A percentile compares a stretch with the other conserved stretches of the same genome.
Evolutionary conservation across 2,113 vertebrate species (phyloP).

Genomic region (Cyprinodon brontotheroides): DNA sequence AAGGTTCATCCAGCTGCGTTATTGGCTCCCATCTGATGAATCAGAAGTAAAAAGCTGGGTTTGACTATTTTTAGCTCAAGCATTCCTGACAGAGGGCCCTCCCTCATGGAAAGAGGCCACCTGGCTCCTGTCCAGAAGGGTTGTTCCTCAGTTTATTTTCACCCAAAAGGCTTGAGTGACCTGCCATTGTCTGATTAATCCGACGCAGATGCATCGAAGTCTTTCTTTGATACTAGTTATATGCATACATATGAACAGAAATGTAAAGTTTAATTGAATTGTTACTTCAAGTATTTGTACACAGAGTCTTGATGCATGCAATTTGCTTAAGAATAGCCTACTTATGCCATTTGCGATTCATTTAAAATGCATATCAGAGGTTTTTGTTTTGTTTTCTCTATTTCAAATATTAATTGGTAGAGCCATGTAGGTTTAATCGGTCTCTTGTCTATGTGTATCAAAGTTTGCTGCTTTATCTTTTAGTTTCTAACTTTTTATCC

Average conservation of each 20-base stretch:
- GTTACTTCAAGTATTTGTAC: no score
- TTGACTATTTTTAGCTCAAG: slow-evolving; percentile 64
- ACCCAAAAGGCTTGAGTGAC: slow-evolving; percentile 12
- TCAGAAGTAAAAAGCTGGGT: slow-evolving; percentile 51
- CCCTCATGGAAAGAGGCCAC: slow-evolving; percentile 35
- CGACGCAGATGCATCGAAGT: background rate
- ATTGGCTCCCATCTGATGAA: slow-evolving; percentile 49
- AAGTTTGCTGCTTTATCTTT: no score
- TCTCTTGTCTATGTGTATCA: no score
- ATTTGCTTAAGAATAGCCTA: no score
- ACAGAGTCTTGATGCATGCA: no score
- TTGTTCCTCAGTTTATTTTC: slow-evolving; percentile 27
- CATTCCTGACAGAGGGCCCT: slow-evolving; percentile 57
- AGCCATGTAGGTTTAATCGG: no score
- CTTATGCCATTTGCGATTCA: background rate
- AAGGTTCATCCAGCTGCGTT: slow-evolving; percentile 48
- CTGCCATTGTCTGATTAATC: slow-evolving; percentile 1
- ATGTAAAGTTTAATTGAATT: no score
- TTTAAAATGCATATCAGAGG: background rate
- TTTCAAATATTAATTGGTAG: background rate
- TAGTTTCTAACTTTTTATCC: slow-evolving; percentile 5
- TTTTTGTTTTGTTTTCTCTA: background rate
- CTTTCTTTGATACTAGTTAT: background rate
- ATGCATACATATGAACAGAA: background rate
- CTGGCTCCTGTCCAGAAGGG: slow-evolving; percentile 39